phyloP scores from a whole-genome alignment of 1,140 invertebrate species.

The Trichonephila clavata region DNA sequence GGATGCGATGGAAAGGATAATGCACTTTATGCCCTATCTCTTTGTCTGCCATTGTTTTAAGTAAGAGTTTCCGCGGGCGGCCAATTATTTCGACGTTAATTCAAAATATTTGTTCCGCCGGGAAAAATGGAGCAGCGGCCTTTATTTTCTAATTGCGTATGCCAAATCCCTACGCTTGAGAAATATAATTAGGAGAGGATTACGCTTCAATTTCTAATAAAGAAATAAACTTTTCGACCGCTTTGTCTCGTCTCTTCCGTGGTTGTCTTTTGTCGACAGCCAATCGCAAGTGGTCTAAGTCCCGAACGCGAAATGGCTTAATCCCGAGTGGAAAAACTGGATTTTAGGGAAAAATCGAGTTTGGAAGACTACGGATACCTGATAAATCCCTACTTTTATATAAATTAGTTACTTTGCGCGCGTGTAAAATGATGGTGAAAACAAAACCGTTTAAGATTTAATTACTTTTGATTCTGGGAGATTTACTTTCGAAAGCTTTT shows the following conservation, averaged over 20 bases:
- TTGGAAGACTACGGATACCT: too few relatives aligned
- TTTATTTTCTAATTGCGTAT: conserved; percentile 70
- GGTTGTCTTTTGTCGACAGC: not conserved
- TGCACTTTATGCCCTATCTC: conserved; percentile 42
- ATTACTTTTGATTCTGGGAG: too few relatives aligned
- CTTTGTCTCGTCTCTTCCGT: conserved; percentile 33
- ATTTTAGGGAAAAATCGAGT: too few relatives aligned
- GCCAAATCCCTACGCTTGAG: conserved; percentile 48
- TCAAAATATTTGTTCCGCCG: conserved; percentile 70
- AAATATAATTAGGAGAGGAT: conserved; percentile 60
- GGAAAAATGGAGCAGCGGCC: conserved; percentile 1
- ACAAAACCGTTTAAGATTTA: too few relatives aligned
- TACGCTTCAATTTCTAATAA: conserved; percentile 56
- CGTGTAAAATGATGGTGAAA: too few relatives aligned
- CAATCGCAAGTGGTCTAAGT: conserved; percentile 20
- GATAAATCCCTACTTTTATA: too few relatives aligned
- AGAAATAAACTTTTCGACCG: conserved; percentile 53
- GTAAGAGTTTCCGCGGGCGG: conserved; percentile 66
- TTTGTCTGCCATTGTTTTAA: conserved; percentile 67
- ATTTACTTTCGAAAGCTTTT: too few relatives aligned
- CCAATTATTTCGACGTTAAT: conserved; percentile 73
- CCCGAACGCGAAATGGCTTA: too few relatives aligned
- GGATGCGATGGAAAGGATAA: conserved; percentile 51
- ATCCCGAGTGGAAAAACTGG: too few relatives aligned
- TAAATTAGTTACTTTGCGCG: too few relatives aligned